Evolutionary conservation across 2,113 vertebrate species (phyloP).

Genomic region (Chunga burmeisteri): DNA sequence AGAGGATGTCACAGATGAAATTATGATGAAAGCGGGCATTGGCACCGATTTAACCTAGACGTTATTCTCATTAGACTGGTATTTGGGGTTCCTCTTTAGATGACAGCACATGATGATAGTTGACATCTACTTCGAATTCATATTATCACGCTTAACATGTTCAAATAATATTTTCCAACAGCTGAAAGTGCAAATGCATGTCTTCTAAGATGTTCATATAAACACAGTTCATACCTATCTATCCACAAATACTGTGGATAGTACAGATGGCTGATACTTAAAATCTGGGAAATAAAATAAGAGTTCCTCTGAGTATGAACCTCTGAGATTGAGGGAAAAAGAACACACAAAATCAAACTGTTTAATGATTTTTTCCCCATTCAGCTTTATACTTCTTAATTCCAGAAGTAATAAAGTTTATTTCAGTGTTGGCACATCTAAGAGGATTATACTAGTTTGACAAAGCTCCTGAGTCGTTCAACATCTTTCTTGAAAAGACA

Average conservation of each 20-base stretch:
- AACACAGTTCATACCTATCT: background rate
- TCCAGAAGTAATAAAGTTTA: conserved; percentile 31
- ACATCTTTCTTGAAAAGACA: conserved; percentile 22
- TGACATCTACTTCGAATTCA: background rate
- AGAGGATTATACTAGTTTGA: conserved; percentile 35
- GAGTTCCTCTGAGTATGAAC: background rate
- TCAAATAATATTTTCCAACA: conserved; percentile 19
- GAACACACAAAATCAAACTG: background rate
- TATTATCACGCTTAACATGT: background rate
- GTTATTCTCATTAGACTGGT: conserved; percentile 50
- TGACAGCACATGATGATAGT: background rate
- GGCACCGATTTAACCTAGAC: conserved; percentile 26
- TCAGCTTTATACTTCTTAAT: conserved; percentile 41
- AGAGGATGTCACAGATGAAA: conserved; percentile 32
- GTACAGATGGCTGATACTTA: background rate
- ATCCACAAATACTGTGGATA: background rate
- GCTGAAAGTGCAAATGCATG: background rate
- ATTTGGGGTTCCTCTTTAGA: conserved; percentile 20
- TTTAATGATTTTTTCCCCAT: background rate
- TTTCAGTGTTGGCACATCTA: conserved; percentile 30
- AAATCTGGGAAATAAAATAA: background rate
- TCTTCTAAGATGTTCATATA: background rate
- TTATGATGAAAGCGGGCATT: conserved; percentile 21
- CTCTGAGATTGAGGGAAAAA: background rate
- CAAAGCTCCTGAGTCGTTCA: conserved; percentile 19